Percentiles rank a stretch among this genome's conserved stretches.
Conservation (phyloP, 2,797 vertebrate species). For the Clarias pachynema region DNA sequence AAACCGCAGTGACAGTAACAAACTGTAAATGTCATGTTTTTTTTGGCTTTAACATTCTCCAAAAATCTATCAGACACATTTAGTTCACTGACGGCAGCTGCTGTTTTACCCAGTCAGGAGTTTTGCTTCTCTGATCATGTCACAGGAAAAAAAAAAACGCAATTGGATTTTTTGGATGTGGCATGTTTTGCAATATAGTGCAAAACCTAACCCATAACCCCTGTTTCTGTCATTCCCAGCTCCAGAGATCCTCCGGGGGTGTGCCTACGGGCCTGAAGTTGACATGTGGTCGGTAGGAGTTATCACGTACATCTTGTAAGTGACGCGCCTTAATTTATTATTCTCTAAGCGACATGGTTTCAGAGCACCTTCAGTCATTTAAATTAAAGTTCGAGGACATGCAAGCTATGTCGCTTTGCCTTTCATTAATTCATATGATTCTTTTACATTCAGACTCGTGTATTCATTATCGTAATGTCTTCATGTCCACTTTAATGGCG, state of each 20-base stretch:
- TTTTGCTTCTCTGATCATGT: too few relatives aligned
- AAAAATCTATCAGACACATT: too few relatives aligned
- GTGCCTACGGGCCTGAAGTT: slow-evolving; percentile 86
- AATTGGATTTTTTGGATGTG: too few relatives aligned
- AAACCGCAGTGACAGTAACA: too few relatives aligned
- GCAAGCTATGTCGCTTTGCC: neutral
- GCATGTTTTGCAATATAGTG: too few relatives aligned
- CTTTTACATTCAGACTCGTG: neutral
- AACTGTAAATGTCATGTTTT: too few relatives aligned
- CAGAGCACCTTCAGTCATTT: slow-evolving; percentile 7
- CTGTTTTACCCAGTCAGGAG: too few relatives aligned
- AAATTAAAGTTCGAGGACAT: neutral
- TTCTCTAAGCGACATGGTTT: slow-evolving; percentile 28
- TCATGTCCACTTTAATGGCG: neutral
- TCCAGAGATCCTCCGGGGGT: slow-evolving; percentile 85
- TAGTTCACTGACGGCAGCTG: too few relatives aligned
- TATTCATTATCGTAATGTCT: neutral
- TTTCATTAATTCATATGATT: neutral
- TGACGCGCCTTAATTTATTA: slow-evolving; percentile 52
- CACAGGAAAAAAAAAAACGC: too few relatives aligned
- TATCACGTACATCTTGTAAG: slow-evolving; percentile 90
- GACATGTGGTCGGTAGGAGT: slow-evolving; percentile 91
- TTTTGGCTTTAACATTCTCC: too few relatives aligned
- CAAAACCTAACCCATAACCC: neutral
- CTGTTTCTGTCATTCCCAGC: slow-evolving; percentile 64